Percentiles rank a stretch among this genome's conserved stretches.
phyloP scores from a whole-genome alignment of 2,888 invertebrate genomes.

The Trichogramma evanescens region DNA sequence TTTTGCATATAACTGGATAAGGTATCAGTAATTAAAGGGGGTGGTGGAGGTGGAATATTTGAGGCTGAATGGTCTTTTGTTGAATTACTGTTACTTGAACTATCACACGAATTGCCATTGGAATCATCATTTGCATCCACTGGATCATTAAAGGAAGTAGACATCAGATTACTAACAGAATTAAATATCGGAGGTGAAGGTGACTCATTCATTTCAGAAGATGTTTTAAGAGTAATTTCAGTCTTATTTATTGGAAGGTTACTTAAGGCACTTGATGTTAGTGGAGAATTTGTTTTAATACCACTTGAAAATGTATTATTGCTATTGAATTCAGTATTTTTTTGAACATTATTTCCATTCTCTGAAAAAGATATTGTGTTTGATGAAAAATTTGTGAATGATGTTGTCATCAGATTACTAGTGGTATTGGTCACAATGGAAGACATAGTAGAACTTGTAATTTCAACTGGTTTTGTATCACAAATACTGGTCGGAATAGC shows the following conservation, averaged over 20 bases:
- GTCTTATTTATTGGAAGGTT: not conserved
- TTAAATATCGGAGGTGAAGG: slow-evolving; percentile 26
- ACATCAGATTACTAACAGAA: slow-evolving; percentile 33
- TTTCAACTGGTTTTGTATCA: slow-evolving; percentile 28
- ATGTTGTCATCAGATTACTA: slow-evolving; percentile 37
- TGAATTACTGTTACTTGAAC: slow-evolving; percentile 12
- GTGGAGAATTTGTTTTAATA: slow-evolving; percentile 1
- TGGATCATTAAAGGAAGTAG: slow-evolving; percentile 34
- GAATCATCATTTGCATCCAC: slow-evolving; percentile 23
- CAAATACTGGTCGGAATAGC: slow-evolving; percentile 27
- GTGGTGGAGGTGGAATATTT: slow-evolving; percentile 34
- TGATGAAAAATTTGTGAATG: slow-evolving; percentile 29
- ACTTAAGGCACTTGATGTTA: not conserved
- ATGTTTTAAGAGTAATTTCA: not conserved
- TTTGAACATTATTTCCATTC: slow-evolving; percentile 12
- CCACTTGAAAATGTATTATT: slow-evolving; percentile 6
- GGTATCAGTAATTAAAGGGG: slow-evolving; percentile 37
- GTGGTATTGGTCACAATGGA: slow-evolving; percentile 27
- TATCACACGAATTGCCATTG: slow-evolving; percentile 22
- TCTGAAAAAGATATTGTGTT: slow-evolving; percentile 11
- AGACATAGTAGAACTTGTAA: slow-evolving; percentile 24
- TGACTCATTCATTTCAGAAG: not conserved
- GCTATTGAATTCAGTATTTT: slow-evolving; percentile 6
- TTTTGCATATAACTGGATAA: slow-evolving; percentile 40
- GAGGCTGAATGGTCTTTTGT: slow-evolving; percentile 27